Evolutionary conservation across 1,140 invertebrate genomes (phyloP).

Genomic region (Ceratina australensis): DNA sequence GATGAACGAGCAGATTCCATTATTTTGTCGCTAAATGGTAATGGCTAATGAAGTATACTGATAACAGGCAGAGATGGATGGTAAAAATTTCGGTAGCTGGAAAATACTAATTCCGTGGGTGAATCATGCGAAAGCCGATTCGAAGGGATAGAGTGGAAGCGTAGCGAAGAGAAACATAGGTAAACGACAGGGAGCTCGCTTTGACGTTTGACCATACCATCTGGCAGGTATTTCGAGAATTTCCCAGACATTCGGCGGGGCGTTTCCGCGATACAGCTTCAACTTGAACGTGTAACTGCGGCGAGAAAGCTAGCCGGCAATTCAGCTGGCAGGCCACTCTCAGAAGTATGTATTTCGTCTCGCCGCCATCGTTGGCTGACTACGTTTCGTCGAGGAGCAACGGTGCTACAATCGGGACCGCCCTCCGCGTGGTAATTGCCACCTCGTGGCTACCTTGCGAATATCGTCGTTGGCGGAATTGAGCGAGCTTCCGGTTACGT

Average conservation of each 20-base stretch:
- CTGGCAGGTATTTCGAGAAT: constrained; percentile 55
- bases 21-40: no score
- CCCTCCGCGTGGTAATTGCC: constrained; percentile 38
- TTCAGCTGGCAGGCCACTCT: constrained; percentile 18
- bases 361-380: not conserved
- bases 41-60: no score
- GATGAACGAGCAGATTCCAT: no score
- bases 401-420: constrained; percentile 13
- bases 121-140: not conserved
- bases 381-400: constrained; percentile 7
- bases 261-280: constrained; percentile 39
- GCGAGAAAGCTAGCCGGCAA: constrained; percentile 26
- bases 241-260: constrained; percentile 30
- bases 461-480: constrained; percentile 26
- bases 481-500: not conserved
- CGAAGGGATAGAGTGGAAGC: not conserved
- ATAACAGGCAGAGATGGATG: not conserved
- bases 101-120: no score
- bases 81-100: constrained; percentile 5
- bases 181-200: constrained; percentile 31
- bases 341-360: constrained; percentile 48
- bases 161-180: not conserved
- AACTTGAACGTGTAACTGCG: constrained; percentile 21
- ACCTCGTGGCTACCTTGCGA: constrained; percentile 44
- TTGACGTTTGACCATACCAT: constrained; percentile 53